Percentiles rank a stretch among this genome's conserved stretches.
These are phyloP conservation scores for Camponotus floridanus DNA, from an alignment of 1,140 invertebrate species.

Conservation along the genomic window DNA sequence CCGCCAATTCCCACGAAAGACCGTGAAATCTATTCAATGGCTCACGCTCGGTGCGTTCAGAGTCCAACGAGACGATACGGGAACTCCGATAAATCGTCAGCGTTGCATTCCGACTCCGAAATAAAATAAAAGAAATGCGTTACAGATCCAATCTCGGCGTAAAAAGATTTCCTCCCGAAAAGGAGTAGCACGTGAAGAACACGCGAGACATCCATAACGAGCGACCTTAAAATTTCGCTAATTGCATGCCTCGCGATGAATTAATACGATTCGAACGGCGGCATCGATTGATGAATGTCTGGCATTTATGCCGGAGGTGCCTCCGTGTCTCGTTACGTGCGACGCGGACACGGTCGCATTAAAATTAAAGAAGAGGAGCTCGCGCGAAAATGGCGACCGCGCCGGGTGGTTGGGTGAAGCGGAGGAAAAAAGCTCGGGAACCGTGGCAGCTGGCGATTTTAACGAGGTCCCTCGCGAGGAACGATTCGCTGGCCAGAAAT, in stretches of 20 bases:
- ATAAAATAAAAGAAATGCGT: slow-evolving; percentile 1
- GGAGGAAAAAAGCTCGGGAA: slow-evolving; percentile 9
- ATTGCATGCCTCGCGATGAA: background rate
- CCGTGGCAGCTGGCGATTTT: slow-evolving; percentile 21
- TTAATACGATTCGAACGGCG: background rate
- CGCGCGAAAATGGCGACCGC: background rate
- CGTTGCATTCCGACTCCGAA: background rate
- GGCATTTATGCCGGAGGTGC: background rate
- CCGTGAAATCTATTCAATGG: slow-evolving; percentile 53
- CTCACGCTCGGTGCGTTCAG: slow-evolving; percentile 15
- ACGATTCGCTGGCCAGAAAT: background rate
- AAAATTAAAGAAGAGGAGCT: slow-evolving; percentile 4
- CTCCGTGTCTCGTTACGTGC: background rate
- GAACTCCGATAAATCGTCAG: background rate
- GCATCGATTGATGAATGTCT: background rate
- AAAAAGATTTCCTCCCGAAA: background rate
- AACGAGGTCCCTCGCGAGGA: background rate
- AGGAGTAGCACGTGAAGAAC: background rate
- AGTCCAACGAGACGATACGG: background rate
- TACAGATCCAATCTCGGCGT: background rate
- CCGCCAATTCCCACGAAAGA: slow-evolving; percentile 35
- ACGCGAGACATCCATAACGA: background rate
- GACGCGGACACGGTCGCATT: background rate
- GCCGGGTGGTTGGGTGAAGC: background rate
- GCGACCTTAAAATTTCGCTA: background rate